Base-by-base conservation (phyloP, 2,888 invertebrate genomes). In the Masnerella sp. region DNA sequence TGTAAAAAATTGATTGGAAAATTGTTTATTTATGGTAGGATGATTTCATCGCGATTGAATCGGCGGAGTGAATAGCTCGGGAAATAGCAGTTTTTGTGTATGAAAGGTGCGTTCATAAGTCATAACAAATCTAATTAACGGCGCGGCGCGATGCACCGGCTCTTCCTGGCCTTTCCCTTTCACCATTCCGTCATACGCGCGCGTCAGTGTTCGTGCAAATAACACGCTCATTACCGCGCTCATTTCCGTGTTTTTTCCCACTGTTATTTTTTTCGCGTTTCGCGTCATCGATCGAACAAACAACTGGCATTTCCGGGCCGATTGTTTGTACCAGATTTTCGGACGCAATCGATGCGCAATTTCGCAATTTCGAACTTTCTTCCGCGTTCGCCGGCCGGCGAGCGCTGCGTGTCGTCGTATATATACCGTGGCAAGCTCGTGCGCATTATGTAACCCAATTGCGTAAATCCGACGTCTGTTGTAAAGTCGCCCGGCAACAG, bases 391-490 rank as follows among this genome's bases (percentile, higher is more conserved):
- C 67, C 67, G 61, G 61, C 67, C 61, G 67, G 62, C 56, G 12
- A 12, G 18, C 49, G 61, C 32, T 61, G 65, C 68, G 45, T 49
- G 61, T 74, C 62, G 49, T 67, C 54, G n/a, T n/a, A n/a, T n/a
- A 36, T 61, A 47, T 15, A 56, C 42, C 42, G 78, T 77, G 82
- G 79, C 80, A 80, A 74, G 78, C 78, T 62, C 79, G 74, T 68
- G 76, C 47, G 62, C 75, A 77, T 84, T 84, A 79, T 81, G 80
- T 81, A 83, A 86, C 80, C 83, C 83, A 80, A 86, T 88, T 88
- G 81, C 84, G 82, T 82, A 83, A 84, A 81, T 77, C 78, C 77
- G 77, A 81, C 76, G 81, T 72, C 79, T 79, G 78, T 70, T 75
- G 79, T 75, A 80, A 75, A 77, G 56, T 59, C 72, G 78, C 83